Percentiles rank a stretch among this genome's conserved stretches.
phyloP scores from a whole-genome alignment of 1,140 invertebrate species.

The Musca domestica region DNA sequence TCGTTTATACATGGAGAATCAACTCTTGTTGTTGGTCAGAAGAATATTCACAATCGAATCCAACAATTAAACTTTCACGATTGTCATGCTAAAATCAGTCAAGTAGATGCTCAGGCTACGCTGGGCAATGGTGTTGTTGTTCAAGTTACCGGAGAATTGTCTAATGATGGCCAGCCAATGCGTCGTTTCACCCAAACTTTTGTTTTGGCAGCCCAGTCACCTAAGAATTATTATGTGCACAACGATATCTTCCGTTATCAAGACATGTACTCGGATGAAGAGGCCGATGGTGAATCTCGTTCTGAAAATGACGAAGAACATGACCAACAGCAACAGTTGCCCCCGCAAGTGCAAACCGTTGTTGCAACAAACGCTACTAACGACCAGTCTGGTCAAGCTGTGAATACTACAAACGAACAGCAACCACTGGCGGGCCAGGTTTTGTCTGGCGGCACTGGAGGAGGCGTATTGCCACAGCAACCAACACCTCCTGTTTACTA shows the following conservation, averaged over 20 bases:
- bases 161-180: conserved; percentile 94
- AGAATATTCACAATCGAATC: conserved; percentile 94
- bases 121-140: conserved; percentile 93
- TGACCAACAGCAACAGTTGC: conserved; percentile 27
- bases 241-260: conserved; percentile 99
- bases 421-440: conserved; percentile 29
- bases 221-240: conserved; percentile 96
- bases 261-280: conserved; percentile 58
- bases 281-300: conserved; percentile 60
- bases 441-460: conserved; percentile 24
- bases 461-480: conserved; percentile 33
- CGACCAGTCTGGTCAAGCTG: conserved; percentile 27
- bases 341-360: conserved; percentile 10
- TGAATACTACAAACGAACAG: conserved; percentile 23
- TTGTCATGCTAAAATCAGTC: conserved; percentile 95
- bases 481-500: conserved; percentile 42
- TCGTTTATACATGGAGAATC: conserved; percentile 94
- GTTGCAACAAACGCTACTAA: conserved; percentile 23
- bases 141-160: conserved; percentile 94
- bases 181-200: conserved; percentile 97
- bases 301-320: conserved; percentile 64
- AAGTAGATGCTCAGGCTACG: conserved; percentile 88
- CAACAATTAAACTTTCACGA: conserved; percentile 92
- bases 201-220: conserved; percentile 89
- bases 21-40: conserved; percentile 84